Evolutionary conservation across 2,113 vertebrate genomes (phyloP), one percentile per base, ranked within the genome.

Genomic region (Chroicocephalus ridibundus): DNA sequence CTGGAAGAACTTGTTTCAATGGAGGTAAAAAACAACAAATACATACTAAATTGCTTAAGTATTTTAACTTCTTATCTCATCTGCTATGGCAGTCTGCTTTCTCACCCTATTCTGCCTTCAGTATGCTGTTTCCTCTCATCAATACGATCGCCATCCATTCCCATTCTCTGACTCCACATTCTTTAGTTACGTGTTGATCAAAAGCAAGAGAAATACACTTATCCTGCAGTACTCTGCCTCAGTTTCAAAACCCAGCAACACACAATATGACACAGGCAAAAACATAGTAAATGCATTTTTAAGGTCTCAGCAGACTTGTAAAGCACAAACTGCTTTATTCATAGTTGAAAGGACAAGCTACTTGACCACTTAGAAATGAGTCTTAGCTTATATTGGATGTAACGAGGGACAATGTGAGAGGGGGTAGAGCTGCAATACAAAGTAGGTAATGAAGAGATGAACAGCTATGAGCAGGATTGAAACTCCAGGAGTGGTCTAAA

Each of bases 101-200:
- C 62, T 81, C 20, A 74, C 20, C 6, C 11, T 61, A 31, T 69
- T 72, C 71, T 82, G 34, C 46, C 31, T 78, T 70, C 60, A 54
- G 21, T 42, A 49, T 20, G 54, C 62, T n/a, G 10, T 29, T 72
- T 76, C 18, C 25, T 68, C 36, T 60, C 61, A 64, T 40, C 62
- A 76, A 7, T 18, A 31, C 1, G 0, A 71, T 21, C 15, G 9
- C 11, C 3, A 0, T 3, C 61, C n/a, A 26, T 11, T 57, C 49
- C 42, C 6, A 7, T 44, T 66, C 38, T 54, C 61, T 69, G 27
- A 89, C 55, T 74, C 31, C 1, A 0, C 15, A 8, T 25, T 91
- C 27, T 44, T 78, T 85, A 86, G 78, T 61, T 62, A 42, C 6
- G 26, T 1, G 3, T 9, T 69, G 15, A 71, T 32, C 12, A 52